Evolutionary conservation across 2,113 vertebrate genomes (phyloP).

Genomic region (Crypturellus undulatus): DNA sequence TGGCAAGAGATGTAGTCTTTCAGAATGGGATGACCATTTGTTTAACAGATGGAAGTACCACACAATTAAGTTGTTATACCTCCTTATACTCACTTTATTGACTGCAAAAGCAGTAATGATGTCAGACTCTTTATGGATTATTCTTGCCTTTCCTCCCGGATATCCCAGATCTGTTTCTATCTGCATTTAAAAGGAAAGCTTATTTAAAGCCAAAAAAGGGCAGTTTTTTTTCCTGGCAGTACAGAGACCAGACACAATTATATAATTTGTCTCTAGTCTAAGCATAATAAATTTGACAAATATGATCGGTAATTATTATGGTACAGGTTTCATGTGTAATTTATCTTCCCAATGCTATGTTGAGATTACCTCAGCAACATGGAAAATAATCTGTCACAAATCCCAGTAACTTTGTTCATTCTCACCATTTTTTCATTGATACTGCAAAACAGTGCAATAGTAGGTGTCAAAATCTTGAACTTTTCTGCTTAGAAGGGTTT

Average conservation of each 20-base stretch:
- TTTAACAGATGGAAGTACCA: neutral
- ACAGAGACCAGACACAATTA: neutral
- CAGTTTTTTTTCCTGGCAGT: neutral
- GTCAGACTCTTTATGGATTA: constrained; percentile 87
- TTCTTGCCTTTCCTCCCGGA: constrained; percentile 81
- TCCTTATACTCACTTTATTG: constrained; percentile 78
- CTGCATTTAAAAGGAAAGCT: constrained; percentile 59
- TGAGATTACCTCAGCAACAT: neutral
- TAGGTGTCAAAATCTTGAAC: neutral
- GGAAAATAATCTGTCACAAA: neutral
- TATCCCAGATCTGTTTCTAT: constrained; percentile 79
- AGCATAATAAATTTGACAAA: neutral
- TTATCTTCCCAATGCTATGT: neutral
- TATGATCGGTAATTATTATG: neutral
- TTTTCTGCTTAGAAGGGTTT: neutral
- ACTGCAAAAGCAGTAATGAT: constrained; percentile 88
- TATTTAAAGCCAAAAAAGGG: neutral
- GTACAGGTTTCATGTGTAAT: neutral
- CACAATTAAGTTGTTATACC: neutral
- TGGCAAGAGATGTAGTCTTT: neutral
- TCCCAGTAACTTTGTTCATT: neutral
- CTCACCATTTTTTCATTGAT: neutral
- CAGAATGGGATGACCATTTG: neutral
- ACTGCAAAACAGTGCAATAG: neutral
- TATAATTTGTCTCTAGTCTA: fast-evolving